phyloP scores from a whole-genome alignment of 1,140 invertebrate genomes.

The Arctopsyche grandis region DNA sequence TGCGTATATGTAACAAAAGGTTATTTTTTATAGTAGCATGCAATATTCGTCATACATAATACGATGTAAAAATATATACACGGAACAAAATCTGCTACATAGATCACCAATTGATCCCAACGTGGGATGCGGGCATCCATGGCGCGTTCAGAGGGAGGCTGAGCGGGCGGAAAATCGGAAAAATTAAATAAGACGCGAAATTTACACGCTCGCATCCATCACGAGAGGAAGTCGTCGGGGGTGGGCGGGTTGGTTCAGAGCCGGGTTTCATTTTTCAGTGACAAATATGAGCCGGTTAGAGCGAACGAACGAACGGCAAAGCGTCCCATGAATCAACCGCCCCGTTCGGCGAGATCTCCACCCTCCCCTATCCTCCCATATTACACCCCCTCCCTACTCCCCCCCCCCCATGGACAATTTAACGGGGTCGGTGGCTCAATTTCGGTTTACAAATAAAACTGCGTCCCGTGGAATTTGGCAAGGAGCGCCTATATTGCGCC shows the following conservation, averaged over 20 bases:
- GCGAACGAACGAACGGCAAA: slow-evolving; percentile 15
- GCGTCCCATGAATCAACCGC: slow-evolving; percentile 29
- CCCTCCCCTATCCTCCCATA: neutral
- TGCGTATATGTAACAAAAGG: too few species aligned
- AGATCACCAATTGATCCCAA: too few species aligned
- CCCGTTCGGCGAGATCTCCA: neutral
- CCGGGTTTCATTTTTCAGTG: slow-evolving; percentile 37
- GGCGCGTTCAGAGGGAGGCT: neutral
- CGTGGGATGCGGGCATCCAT: too few species aligned
- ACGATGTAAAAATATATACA: too few species aligned
- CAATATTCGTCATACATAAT: too few species aligned
- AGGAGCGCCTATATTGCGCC: neutral
- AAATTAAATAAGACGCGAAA: slow-evolving; percentile 38
- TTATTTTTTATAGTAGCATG: too few species aligned
- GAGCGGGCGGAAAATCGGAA: slow-evolving; percentile 11
- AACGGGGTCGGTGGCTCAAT: slow-evolving; percentile 30
- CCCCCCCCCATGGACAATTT: slow-evolving; percentile 8
- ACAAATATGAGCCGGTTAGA: slow-evolving; percentile 32
- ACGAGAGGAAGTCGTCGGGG: neutral
- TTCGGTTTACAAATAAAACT: slow-evolving; percentile 39
- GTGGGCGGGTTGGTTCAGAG: slow-evolving; percentile 10
- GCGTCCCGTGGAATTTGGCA: slow-evolving; percentile 26
- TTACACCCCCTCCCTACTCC: neutral
- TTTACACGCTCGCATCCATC: slow-evolving; percentile 30
- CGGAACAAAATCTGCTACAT: too few species aligned